Evolutionary conservation across 2,888 invertebrate species (phyloP), one percentile per base, ranked within the genome.

Genomic region (Agrotis puta): DNA sequence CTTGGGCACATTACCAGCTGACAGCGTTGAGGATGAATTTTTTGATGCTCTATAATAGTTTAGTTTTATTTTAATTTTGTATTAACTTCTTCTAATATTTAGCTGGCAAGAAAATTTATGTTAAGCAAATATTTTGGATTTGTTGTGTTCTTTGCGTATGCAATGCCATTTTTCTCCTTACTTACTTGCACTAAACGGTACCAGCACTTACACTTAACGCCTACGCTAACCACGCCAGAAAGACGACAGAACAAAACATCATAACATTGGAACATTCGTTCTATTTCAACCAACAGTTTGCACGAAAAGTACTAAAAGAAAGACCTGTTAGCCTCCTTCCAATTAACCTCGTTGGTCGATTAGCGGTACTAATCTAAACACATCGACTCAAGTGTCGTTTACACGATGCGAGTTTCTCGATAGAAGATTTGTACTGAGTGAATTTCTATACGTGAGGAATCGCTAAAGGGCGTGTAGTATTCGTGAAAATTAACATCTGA

Each of bases 311-410:
- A 77, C 81, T 81, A 68, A 81, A 81, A 75, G 75, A 63, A 72
- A 81, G 54, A 80, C 81, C 77, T 77, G 62, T 48, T 79, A 56
- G 64, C 77, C 81, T 77, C 72, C 67, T 72, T 77, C 20, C 58
- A 65, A 81, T 68, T 62, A 72, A 64, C 77, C 77, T 67, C 62
- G 67, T 67, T 77, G 64, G 66, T 63, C 71, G 81, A 80, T 81
- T 79, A 79, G 81, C 81, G 79, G 81, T 81, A 79, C 76, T 62
- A 57, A 76, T 80, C 71, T 80, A 70, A 73, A 75, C 68, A 59
- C 50, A 58, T 62, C 22, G 54, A 33, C 45, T 47, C 11, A 43
- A 16, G 24, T 48, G 43, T 43, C 71, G 54, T 54, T 73, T 64
- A 73, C 73, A 71, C 54, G 39, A 27, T n/a, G 64, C 64, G n/a